Conservation (phyloP, 2,113 vertebrate species). For the Anguilla japonica region DNA sequence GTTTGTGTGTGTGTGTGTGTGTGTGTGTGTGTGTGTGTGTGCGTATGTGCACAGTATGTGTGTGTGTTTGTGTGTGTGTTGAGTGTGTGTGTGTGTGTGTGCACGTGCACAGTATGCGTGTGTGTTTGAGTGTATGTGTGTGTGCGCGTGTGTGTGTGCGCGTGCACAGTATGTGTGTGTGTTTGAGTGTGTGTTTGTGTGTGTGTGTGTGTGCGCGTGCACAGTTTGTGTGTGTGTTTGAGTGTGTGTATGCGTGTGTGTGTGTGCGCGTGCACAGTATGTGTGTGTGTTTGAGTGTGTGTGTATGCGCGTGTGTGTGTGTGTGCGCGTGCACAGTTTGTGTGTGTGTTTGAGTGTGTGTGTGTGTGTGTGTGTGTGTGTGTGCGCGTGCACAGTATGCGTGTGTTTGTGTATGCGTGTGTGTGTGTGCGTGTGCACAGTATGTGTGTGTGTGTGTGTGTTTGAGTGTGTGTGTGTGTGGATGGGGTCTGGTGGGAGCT, state of each 20-base stretch:
- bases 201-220: background rate
- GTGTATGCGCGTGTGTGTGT: background rate
- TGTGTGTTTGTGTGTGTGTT: background rate
- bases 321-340: background rate
- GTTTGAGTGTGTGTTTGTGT: slow-evolving; percentile 18
- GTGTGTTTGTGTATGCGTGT: slow-evolving; percentile 21
- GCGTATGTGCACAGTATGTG: no score
- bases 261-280: no score
- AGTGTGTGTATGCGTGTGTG: no score
- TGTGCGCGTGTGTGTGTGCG: background rate
- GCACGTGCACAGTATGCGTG: background rate
- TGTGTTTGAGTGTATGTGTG: background rate
- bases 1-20: background rate
- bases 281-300: background rate
- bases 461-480: slow-evolving; percentile 27
- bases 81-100: background rate
- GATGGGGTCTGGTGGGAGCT: slow-evolving; percentile 16
- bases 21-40: background rate
- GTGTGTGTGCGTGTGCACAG: slow-evolving; percentile 1
- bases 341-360: background rate
- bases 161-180: no score
- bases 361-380: background rate
- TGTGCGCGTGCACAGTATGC: no score
- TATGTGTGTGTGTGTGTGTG: slow-evolving; percentile 15
- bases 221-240: no score